phyloP scores from a whole-genome alignment of 2,888 invertebrate genomes.

The Tryphoninae sp. region DNA sequence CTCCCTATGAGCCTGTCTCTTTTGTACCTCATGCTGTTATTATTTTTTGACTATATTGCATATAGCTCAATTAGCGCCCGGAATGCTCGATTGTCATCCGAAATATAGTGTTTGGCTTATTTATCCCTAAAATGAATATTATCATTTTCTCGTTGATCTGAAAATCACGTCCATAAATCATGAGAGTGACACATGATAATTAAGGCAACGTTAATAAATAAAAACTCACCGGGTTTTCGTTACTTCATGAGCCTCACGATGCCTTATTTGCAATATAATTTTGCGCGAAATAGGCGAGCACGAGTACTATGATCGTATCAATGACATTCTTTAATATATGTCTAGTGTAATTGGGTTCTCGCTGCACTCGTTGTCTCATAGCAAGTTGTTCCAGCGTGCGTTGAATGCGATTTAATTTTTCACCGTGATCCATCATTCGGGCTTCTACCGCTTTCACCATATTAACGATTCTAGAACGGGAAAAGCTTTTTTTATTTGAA shows the following conservation, averaged over 20 bases:
- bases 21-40: slow-evolving; percentile 46
- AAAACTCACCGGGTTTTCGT: slow-evolving; percentile 72
- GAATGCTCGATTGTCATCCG: slow-evolving; percentile 33
- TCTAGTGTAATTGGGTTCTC: slow-evolving; percentile 73
- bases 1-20: slow-evolving; percentile 38
- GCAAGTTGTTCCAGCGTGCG: slow-evolving; percentile 77
- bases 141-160: slow-evolving; percentile 47
- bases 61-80: slow-evolving; percentile 48
- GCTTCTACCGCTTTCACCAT: slow-evolving; percentile 76
- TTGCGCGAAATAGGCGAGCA: slow-evolving; percentile 76
- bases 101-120: slow-evolving; percentile 43
- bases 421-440: slow-evolving; percentile 74
- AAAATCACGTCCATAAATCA: slow-evolving; percentile 23
- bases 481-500: not conserved
- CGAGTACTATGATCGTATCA: slow-evolving; percentile 76
- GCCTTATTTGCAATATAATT: slow-evolving; percentile 75
- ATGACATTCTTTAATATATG: slow-evolving; percentile 74
- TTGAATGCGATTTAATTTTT: slow-evolving; percentile 78
- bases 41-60: slow-evolving; percentile 32
- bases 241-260: slow-evolving; percentile 64
- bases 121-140: slow-evolving; percentile 29
- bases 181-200: not conserved
- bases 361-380: slow-evolving; percentile 75
- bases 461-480: slow-evolving; percentile 71
- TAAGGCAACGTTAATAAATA: not conserved